Evolutionary conservation across 1,140 invertebrate genomes (phyloP).

Genomic region (Bilobella aurantiaca): DNA sequence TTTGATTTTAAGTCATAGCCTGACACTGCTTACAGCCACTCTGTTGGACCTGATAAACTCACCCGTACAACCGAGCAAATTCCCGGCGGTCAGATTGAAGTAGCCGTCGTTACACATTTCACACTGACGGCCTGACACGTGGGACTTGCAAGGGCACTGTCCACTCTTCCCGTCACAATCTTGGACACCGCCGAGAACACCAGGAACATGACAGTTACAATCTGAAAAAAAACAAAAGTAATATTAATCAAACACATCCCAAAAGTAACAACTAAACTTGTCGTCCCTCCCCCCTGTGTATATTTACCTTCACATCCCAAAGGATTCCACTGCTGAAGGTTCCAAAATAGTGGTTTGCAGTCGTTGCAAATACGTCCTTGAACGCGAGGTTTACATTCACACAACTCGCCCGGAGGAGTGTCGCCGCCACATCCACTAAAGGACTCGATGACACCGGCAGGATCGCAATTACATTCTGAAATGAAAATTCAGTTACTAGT

Average conservation of each 20-base stretch:
- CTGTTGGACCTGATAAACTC: slow-evolving; percentile 21
- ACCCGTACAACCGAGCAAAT: slow-evolving; percentile 79
- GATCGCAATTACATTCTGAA: slow-evolving; percentile 91
- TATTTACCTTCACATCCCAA: slow-evolving; percentile 86
- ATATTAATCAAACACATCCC: neutral
- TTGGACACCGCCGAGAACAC: slow-evolving; percentile 71
- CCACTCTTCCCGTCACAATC: slow-evolving; percentile 70
- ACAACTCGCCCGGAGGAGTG: slow-evolving; percentile 76
- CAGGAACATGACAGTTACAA: slow-evolving; percentile 69
- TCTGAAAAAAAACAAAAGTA: slow-evolving; percentile 43
- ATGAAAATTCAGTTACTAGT: no score
- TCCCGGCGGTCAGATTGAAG: slow-evolving; percentile 64
- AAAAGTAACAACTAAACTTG: neutral
- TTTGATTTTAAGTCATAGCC: no score
- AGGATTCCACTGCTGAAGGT: slow-evolving; percentile 75
- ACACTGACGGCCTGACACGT: slow-evolving; percentile 56
- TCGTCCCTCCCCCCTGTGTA: no score
- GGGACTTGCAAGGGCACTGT: slow-evolving; percentile 78
- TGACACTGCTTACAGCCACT: no score
- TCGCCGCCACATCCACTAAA: slow-evolving; percentile 82
- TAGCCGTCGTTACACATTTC: slow-evolving; percentile 71
- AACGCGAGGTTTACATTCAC: slow-evolving; percentile 89
- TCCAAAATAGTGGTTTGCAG: slow-evolving; percentile 91
- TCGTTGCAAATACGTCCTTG: slow-evolving; percentile 60
- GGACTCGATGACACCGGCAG: slow-evolving; percentile 76